These are phyloP conservation scores for Microtus montanus DNA, from an alignment of 2,113 vertebrate species.

Conservation along the genomic window DNA sequence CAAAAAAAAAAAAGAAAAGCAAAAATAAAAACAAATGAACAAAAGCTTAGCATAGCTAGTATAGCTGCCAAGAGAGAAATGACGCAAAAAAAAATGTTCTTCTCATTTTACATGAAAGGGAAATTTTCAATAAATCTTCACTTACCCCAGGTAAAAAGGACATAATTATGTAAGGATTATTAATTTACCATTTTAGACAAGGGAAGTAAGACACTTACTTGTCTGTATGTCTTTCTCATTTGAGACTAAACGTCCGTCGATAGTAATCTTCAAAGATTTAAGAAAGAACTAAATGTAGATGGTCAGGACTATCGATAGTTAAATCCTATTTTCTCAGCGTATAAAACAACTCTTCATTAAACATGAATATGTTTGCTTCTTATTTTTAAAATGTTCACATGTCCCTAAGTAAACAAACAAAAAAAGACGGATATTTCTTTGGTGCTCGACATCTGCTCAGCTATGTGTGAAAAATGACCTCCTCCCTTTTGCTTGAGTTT, in stretches of 20 bases:
- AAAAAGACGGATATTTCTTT: neutral
- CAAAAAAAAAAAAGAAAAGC: neutral
- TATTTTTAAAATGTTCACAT: neutral
- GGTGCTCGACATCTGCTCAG: neutral
- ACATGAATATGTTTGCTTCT: constrained; percentile 17
- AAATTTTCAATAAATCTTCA: constrained; percentile 47
- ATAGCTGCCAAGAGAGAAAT: neutral
- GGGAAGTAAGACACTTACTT: constrained; percentile 52
- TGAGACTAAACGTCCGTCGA: constrained; percentile 49
- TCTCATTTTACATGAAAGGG: constrained; percentile 47
- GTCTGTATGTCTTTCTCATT: constrained; percentile 62
- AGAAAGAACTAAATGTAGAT: neutral
- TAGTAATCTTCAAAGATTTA: constrained; percentile 30
- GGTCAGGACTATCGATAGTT: neutral
- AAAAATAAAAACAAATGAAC: neutral
- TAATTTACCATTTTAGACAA: constrained; percentile 67
- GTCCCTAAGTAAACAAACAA: neutral
- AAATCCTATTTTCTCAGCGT: constrained; percentile 22
- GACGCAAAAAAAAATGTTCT: constrained; percentile 27
- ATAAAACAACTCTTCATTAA: neutral
- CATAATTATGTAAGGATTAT: constrained; percentile 64
- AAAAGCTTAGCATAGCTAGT: neutral
- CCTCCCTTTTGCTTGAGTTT: neutral
- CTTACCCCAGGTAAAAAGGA: constrained; percentile 49
- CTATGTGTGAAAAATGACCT: neutral